Base-by-base conservation (phyloP, 2,888 invertebrate species). In the Diarsia dahlii region DNA sequence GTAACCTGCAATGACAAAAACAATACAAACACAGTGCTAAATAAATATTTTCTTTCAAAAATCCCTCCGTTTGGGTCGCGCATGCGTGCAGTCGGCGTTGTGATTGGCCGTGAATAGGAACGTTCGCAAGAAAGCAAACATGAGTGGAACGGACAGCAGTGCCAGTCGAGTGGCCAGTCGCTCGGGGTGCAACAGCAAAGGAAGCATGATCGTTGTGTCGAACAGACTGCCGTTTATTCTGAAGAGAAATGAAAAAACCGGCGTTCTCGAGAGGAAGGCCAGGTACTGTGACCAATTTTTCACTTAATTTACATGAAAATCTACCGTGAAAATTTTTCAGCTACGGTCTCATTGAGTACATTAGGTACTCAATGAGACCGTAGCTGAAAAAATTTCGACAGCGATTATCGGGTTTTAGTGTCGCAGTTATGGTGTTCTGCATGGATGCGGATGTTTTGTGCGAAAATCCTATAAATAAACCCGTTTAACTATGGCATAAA, bases 171-270 rank as follows among this genome's bases (percentile, higher is more conserved):
- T 93, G n/a, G 84, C 48, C 91, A 93, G 94, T 94, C 95, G 96
- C 80, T 87, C 93, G n/a, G 88, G 93, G 92, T 96, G 96, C 90
- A 96, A 96, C 89, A 97, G 97, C 91, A 97, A 97, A 89, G 98
- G 98, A 88, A 98, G 98, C 92, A 98, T 99, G 97, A 98, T 99
- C 90, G 99, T 99, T 87, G 99, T 99, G 79, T 99, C 99, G 86
- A 99, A 99, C 95, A 97, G 99, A 87, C 96, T 99, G 92, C 99
- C 99, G 12, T 99, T 99, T 95, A 98, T 99, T 83, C 96, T 99
- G 81, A 98, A 97, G 92, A 97, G 98, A 92, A 97, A 98, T 96
- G 97, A 98, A 72, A 97, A 97, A 88, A 98, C 98, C 78, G 98
- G 98, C 65, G 96, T 97, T 64, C 97, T 99, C 89, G 97, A 98